Evolutionary conservation across 2,797 vertebrate species (phyloP), one percentile per base, ranked within the genome.

Genomic region (Acanthurus leucopareius): DNA sequence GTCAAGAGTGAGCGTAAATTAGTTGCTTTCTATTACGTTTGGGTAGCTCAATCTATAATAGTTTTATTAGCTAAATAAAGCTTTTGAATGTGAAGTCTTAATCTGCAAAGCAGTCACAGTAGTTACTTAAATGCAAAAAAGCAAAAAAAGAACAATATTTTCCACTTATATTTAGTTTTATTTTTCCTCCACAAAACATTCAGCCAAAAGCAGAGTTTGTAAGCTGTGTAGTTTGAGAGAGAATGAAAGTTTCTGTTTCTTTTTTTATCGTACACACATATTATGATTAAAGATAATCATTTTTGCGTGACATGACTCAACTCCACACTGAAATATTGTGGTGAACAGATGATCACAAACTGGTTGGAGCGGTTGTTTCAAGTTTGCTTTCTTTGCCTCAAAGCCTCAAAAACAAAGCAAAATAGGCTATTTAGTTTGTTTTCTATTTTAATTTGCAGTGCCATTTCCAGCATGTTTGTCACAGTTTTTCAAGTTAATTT

Each of bases 61-160:
- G 44, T 68, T 58, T 83, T 13, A 51, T 52, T 22, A 58, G 71
- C 17, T 63, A 32, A 42, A 35, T 19, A 68, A 15, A 45, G 52
- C 20, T 38, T 57, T 56, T 49, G n/a, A 5, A 3, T 60, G 8
- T 35, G 9, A 59, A 48, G 28, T 16, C 10, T 8, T 52, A 8
- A 59, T 49, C 8, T 44, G 49, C 16, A 58, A 10, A 67, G 58
- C 35, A 2, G 0, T 1, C 32, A 15, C 45, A 28, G 53, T 11
- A 42, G 40, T 11, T 42, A 42, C 4, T 58, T 25, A 40, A n/a
- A 57, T 28, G 44, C 10, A 60, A 35, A 8, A 35, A 52, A 19
- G 51, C 25, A 49, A 62, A 66, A 66, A 48, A 5, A 32, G 5
- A 32, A 32, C 1, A 58, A 19, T 13, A 19, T 63, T 53, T 62